phyloP scores from a whole-genome alignment of 2,113 vertebrate species.

The Cottus gobio region DNA sequence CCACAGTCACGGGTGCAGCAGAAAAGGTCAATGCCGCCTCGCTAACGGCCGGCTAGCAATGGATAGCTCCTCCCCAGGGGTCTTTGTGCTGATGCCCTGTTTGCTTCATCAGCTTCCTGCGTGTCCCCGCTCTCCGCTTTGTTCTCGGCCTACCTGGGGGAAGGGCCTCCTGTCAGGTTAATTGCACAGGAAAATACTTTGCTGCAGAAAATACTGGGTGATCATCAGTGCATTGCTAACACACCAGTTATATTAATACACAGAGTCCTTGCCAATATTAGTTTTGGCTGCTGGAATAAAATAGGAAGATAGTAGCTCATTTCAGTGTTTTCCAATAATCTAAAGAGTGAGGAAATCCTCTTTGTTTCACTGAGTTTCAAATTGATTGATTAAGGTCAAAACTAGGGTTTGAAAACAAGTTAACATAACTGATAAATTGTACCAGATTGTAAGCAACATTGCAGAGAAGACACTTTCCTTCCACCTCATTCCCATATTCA shows the following conservation, averaged over 20 bases:
- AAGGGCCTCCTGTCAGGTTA: slow-evolving; percentile 54
- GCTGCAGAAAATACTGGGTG: neutral
- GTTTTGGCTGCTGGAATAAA: slow-evolving; percentile 1
- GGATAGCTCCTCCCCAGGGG: slow-evolving; percentile 52
- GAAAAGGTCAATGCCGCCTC: slow-evolving; percentile 45
- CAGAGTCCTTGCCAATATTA: neutral
- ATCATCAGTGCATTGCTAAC: neutral
- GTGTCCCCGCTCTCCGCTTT: slow-evolving; percentile 21
- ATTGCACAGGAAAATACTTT: slow-evolving; percentile 20
- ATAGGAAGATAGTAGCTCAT: neutral
- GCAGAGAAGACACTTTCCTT: neutral
- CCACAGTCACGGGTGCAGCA: slow-evolving; percentile 4
- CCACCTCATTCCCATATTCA: slow-evolving; percentile 4
- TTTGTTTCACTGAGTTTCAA: neutral
- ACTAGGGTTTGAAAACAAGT: slow-evolving; percentile 1
- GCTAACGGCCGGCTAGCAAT: slow-evolving; percentile 28
- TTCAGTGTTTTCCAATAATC: neutral
- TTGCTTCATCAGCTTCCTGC: slow-evolving; percentile 44
- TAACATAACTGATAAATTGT: neutral
- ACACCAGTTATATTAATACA: slow-evolving; percentile 2
- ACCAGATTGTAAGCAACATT: neutral
- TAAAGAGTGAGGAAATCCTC: neutral
- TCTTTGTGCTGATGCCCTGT: slow-evolving; percentile 43
- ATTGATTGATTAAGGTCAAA: slow-evolving; percentile 4
- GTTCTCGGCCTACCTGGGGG: slow-evolving; percentile 31